A percentile compares a stretch with the other conserved stretches of the same genome.
These are phyloP conservation scores for Malurus splendens DNA, from an alignment of 2,797 vertebrate species.

Conservation along the genomic window DNA sequence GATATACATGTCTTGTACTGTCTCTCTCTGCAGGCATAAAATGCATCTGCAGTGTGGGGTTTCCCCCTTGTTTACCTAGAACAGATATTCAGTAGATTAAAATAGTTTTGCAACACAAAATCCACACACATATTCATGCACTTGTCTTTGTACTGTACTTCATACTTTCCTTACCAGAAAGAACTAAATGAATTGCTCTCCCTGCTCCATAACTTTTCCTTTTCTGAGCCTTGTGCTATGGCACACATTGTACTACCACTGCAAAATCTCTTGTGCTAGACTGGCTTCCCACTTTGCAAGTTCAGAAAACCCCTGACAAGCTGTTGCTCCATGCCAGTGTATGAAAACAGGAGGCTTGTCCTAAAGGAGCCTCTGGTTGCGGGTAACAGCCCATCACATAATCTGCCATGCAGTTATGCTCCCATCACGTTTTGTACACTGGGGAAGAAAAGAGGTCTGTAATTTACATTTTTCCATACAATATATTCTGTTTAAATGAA, in stretches of 20 bases:
- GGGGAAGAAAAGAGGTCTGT: neutral
- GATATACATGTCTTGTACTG: neutral
- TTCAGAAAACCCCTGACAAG: neutral
- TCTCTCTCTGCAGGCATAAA: neutral
- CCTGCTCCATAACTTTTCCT: neutral
- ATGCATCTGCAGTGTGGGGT: accelerated
- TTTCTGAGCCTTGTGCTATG: neutral
- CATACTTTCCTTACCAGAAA: neutral
- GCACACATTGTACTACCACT: neutral
- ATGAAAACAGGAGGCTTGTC: neutral
- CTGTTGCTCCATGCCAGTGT: neutral
- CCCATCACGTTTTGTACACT: accelerated
- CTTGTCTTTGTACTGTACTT: neutral
- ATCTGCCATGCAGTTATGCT: neutral
- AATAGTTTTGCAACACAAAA: neutral
- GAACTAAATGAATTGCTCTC: neutral
- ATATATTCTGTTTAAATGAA: neutral
- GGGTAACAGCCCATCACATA: neutral
- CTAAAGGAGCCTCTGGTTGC: neutral
- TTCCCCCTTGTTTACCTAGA: accelerated
- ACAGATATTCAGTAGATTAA: neutral
- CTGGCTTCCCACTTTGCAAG: neutral
- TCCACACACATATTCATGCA: neutral
- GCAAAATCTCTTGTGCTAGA: neutral
- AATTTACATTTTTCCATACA: neutral